Evolutionary conservation across 1,140 invertebrate genomes (phyloP).

Genomic region (Leptinotarsa defecta): DNA sequence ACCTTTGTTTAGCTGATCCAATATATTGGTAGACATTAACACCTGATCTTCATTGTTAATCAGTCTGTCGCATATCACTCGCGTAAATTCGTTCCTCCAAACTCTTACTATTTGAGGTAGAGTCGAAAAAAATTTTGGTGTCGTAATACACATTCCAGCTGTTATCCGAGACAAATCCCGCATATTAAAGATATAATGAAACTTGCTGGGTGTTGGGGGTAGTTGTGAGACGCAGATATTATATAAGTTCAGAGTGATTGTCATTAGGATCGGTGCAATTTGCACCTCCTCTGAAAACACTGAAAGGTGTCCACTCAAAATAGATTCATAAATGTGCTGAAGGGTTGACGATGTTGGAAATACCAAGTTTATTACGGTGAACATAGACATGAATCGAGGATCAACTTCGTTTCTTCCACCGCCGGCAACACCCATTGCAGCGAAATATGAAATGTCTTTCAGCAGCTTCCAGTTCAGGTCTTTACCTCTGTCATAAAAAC

Average conservation of each 20-base stretch:
- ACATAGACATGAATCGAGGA: constrained; percentile 86
- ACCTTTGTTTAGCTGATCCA: constrained; percentile 56
- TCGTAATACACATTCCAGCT: constrained; percentile 74
- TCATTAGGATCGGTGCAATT: constrained; percentile 69
- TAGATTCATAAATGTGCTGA: constrained; percentile 81
- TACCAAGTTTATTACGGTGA: constrained; percentile 83
- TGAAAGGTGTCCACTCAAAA: constrained; percentile 76
- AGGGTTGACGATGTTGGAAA: constrained; percentile 79
- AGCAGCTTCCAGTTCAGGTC: constrained; percentile 88
- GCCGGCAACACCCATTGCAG: constrained; percentile 81
- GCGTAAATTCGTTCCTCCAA: constrained; percentile 87
- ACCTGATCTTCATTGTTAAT: constrained; percentile 68
- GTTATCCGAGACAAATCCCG: constrained; percentile 84
- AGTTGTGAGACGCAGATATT: constrained; percentile 76
- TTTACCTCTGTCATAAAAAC: constrained; percentile 87
- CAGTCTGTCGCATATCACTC: constrained; percentile 86
- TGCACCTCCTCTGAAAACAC: constrained; percentile 72
- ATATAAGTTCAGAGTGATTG: constrained; percentile 82
- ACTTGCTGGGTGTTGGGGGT: constrained; percentile 89
- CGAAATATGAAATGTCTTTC: constrained; percentile 76
- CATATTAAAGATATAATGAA: constrained; percentile 94
- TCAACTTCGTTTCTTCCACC: constrained; percentile 88
- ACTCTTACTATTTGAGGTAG: constrained; percentile 76
- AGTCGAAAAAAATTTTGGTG: constrained; percentile 68
- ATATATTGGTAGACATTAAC: constrained; percentile 59